A percentile compares a stretch with the other conserved stretches of the same genome.
Conservation (phyloP, 2,888 invertebrate genomes). For the Sesia apiformis region DNA sequence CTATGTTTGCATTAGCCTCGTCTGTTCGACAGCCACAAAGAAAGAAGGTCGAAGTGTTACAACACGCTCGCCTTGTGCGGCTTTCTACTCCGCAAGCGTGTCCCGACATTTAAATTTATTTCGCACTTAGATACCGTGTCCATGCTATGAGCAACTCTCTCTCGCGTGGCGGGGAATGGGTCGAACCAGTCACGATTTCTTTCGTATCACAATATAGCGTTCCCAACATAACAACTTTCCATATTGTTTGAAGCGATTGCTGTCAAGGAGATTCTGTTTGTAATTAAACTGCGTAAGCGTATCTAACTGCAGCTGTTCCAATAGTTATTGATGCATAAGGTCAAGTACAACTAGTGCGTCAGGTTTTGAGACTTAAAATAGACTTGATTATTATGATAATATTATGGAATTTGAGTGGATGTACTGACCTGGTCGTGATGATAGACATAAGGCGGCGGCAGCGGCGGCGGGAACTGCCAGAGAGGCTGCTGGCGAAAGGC, state of each 20-base stretch:
- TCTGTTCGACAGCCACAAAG: constrained; percentile 52
- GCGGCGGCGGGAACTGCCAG: constrained; percentile 90
- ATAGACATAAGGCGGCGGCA: constrained; percentile 85
- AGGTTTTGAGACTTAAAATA: constrained; percentile 36
- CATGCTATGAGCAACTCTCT: constrained; percentile 54
- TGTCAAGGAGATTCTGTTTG: not conserved
- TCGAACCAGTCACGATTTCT: constrained; percentile 62
- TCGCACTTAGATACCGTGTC: constrained; percentile 57
- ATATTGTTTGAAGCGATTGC: constrained; percentile 12
- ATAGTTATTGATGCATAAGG: constrained; percentile 17
- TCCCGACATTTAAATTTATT: constrained; percentile 70
- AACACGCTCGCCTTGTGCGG: constrained; percentile 68
- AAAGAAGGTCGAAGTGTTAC: constrained; percentile 70
- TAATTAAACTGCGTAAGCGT: too few relatives aligned
- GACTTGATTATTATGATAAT: not conserved
- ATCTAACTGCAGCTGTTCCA: constrained; percentile 9
- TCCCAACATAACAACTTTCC: constrained; percentile 42
- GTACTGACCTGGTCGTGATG: constrained; percentile 85
- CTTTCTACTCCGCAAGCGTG: constrained; percentile 69
- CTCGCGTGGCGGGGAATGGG: constrained; percentile 50
- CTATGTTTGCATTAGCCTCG: constrained; percentile 55
- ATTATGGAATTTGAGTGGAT: not conserved
- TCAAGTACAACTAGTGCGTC: constrained; percentile 58
- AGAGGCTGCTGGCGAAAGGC: constrained; percentile 81
- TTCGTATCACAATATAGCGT: constrained; percentile 38